Conservation (phyloP, 1,140 invertebrate genomes). For the Ganaspis sp. region DNA sequence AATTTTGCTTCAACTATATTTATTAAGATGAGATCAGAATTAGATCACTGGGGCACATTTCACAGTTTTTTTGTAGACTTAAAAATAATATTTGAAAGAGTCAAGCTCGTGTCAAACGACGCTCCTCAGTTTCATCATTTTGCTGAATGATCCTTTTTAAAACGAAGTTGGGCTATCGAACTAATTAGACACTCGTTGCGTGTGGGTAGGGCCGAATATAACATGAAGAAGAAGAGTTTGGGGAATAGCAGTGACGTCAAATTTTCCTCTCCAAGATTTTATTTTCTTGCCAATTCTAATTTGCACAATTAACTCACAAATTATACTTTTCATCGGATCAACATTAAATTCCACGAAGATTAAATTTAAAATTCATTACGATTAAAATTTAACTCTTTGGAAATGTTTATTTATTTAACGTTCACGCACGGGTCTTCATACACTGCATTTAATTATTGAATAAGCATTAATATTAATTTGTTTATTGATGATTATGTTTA, state of each 20-base stretch:
- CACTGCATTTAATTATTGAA: not conserved
- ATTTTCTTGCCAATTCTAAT: not conserved
- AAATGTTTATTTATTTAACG: not conserved
- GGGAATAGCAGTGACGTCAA: not conserved
- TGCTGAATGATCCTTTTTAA: constrained; percentile 29
- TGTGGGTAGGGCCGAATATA: constrained; percentile 53
- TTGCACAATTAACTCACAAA: not conserved
- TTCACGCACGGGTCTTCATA: not conserved
- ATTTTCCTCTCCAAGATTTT: not conserved
- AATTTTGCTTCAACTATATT: not conserved
- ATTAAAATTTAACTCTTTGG: not conserved
- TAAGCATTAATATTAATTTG: not conserved
- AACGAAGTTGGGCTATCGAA: constrained; percentile 46
- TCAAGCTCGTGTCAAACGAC: constrained; percentile 41
- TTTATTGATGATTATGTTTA: not conserved
- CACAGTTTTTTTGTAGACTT: constrained; percentile 37
- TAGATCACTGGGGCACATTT: constrained; percentile 40
- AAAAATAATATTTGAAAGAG: constrained; percentile 36
- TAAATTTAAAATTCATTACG: no score
- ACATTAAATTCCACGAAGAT: no score
- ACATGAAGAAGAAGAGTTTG: not conserved
- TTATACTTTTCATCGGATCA: no score
- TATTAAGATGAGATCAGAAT: not conserved
- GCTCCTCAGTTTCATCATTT: constrained; percentile 41
- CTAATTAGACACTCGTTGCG: constrained; percentile 56